Conservation (phyloP, 2,797 vertebrate genomes). For the Manis pentadactyla region DNA sequence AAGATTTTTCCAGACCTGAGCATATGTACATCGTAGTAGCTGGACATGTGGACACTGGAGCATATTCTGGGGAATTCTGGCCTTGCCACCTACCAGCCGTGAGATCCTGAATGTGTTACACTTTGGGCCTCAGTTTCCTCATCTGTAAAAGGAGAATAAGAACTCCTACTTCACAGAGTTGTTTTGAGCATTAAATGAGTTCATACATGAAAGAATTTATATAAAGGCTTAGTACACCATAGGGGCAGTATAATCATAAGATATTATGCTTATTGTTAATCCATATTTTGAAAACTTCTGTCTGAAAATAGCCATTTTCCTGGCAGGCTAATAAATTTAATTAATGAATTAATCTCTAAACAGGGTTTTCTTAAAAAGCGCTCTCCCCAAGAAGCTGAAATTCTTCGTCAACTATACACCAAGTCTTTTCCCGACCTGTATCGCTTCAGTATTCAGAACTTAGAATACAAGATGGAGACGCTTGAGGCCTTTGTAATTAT, state of each 20-base stretch:
- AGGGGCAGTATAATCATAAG: neutral
- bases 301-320: neutral
- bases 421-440: constrained; percentile 93
- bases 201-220: neutral
- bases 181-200: neutral
- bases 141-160: neutral
- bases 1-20: neutral
- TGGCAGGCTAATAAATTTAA: neutral
- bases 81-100: neutral
- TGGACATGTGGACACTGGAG: rapidly evolving
- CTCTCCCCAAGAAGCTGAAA: constrained; percentile 90
- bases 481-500: constrained; percentile 95
- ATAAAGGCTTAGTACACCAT: neutral
- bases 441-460: constrained; percentile 91
- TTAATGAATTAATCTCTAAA: neutral
- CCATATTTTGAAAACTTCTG: neutral
- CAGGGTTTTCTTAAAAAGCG: constrained; percentile 95
- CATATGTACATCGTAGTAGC: no score
- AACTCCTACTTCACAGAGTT: neutral
- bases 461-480: constrained; percentile 94
- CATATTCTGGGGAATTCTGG: neutral
- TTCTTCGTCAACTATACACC: constrained; percentile 91
- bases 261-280: neutral
- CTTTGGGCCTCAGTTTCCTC: neutral
- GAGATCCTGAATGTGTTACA: neutral